Evolutionary conservation across 2,797 vertebrate species (phyloP), one percentile per base, ranked within the genome.

Genomic region (Tragelaphus oryx): DNA sequence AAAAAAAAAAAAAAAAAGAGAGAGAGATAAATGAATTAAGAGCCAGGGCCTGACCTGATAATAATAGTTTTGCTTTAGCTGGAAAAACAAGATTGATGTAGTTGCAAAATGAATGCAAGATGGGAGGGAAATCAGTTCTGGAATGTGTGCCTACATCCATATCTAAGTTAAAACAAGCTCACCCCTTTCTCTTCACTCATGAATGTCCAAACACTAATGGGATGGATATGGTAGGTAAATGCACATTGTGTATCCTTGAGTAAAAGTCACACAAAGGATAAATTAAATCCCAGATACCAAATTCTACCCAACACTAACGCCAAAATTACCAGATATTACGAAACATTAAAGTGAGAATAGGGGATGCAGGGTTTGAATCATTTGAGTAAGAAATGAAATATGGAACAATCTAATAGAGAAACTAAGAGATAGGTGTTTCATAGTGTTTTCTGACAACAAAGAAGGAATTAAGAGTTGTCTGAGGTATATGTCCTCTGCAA

Each of bases 71-170:
- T 41, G 4, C 46, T 59, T 68, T 55, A 57, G 2, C 60, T 52
- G 41, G 28, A 65, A 85, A 88, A 30, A 41, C 6, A 30, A 82
- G 14, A 18, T 4, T 14, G 20, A 17, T 33, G 33, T 2, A 12
- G 9, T 65, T 12, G 22, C 12, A 28, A 33, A 81, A 30, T 14
- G 1, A 50, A 20, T 6, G 12, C 5, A 16, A 46, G 24, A 8
- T 3, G 2, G 20, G 24, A 88, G 10, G 18, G 20, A 41, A n/a
- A 11, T 14, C 3, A 2, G n/a, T 46, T 50, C 20, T 9, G 1
- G 18, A 54, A 14, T 0, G 14, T 9, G 5, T 0, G 0, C 12
- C 22, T 28, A 18, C 24, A 1, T 8, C 18, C 10, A 9, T 0
- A 2, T 5, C 12, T 26, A 9, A 57, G 3, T 10, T 44, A 20